A percentile compares a stretch with the other conserved stretches of the same genome.
These are phyloP conservation scores for Chondrosia reniformis DNA, from an alignment of 37 sponge, comb jelly and placozoan genomes.

Conservation along the genomic window DNA sequence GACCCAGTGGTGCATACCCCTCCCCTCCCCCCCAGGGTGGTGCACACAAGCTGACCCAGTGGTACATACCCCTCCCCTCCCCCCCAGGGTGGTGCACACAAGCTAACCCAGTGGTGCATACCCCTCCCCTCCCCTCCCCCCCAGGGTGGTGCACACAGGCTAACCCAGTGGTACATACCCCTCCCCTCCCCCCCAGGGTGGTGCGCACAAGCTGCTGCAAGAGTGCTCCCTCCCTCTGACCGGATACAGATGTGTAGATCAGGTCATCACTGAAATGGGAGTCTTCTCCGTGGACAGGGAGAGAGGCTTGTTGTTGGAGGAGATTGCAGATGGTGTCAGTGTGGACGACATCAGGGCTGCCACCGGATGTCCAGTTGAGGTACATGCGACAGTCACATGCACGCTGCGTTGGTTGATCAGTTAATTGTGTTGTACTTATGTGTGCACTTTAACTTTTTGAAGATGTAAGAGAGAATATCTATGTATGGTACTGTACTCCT, in stretches of 20 bases:
- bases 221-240: constrained; percentile 94
- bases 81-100: too few species aligned
- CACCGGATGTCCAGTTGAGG: constrained; percentile 83
- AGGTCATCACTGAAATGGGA: constrained; percentile 90
- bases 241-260: constrained; percentile 82
- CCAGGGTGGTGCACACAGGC: too few species aligned
- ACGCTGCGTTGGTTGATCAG: too few species aligned
- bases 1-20: too few species aligned
- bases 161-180: too few species aligned
- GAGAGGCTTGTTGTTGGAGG: constrained; percentile 67
- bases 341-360: constrained; percentile 77
- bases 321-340: constrained; percentile 76
- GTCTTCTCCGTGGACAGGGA: constrained; percentile 80
- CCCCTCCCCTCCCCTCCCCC: too few species aligned
- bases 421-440: too few species aligned
- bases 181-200: constrained; percentile 27
- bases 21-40: too few species aligned
- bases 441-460: not conserved
- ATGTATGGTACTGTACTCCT: not conserved
- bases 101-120: too few species aligned
- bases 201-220: constrained; percentile 82
- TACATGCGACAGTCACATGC: too few species aligned
- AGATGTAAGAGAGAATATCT: not conserved
- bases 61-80: too few species aligned
- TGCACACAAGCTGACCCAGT: too few species aligned